A percentile compares a stretch with the other conserved stretches of the same genome.
Evolutionary conservation across 2,888 invertebrate genomes (phyloP).

Genomic region (Cabera pusaria): DNA sequence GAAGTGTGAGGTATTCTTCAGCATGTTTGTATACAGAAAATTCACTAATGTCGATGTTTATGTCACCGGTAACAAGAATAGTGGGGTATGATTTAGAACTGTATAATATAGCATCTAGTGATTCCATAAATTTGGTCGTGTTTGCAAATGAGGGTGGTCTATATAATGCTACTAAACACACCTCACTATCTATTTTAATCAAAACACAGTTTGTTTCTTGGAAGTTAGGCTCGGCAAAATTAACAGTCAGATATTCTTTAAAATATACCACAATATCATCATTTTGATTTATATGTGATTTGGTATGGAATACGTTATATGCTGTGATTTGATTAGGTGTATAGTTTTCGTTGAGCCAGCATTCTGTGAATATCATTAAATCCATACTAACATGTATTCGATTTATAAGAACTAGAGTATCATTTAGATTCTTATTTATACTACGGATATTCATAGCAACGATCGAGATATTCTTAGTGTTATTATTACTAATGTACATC

Average conservation of each 20-base stretch:
- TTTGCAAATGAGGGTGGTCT: background rate
- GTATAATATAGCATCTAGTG: background rate
- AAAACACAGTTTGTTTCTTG: slow-evolving; percentile 1
- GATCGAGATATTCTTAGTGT: background rate
- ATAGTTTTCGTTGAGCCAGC: too few relatives aligned
- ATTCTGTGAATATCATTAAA: background rate
- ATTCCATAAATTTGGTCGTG: background rate
- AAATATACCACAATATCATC: slow-evolving; percentile 2
- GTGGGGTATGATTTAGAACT: background rate
- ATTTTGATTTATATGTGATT: slow-evolving; percentile 1
- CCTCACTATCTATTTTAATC: background rate
- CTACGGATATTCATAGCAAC: background rate
- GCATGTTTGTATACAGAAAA: background rate
- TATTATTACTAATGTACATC: too few relatives aligned
- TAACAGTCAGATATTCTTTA: too few relatives aligned
- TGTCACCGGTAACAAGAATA: background rate
- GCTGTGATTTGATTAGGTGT: background rate
- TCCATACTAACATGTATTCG: background rate
- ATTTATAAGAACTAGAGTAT: background rate
- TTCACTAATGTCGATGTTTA: too few relatives aligned
- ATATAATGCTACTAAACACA: too few relatives aligned
- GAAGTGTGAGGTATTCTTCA: too few relatives aligned
- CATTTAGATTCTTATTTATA: too few relatives aligned
- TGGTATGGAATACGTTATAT: background rate
- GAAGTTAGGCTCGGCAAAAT: background rate